Conservation (phyloP, 2,888 invertebrate genomes). For the Pseudococcus viburni region DNA sequence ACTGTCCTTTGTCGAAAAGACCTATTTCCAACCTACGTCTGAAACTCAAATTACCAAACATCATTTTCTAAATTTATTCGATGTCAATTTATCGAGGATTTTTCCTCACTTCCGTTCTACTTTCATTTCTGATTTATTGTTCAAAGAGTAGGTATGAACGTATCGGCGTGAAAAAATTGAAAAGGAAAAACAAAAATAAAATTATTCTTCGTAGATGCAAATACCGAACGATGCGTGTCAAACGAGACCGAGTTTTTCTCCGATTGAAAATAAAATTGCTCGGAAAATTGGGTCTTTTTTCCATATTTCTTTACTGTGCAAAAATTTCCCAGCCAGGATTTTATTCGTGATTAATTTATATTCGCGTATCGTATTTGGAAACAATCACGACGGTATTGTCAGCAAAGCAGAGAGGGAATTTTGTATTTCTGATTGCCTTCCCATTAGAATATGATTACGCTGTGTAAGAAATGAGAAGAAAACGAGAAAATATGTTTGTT, state of each 20-base stretch:
- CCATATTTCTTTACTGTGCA: background rate
- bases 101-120: background rate
- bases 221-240: background rate
- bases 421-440: no score
- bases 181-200: background rate
- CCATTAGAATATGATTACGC: no score
- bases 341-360: background rate
- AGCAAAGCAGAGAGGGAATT: background rate
- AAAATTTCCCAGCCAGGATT: background rate
- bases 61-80: background rate
- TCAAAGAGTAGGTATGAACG: no score
- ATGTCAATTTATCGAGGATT: background rate
- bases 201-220: background rate
- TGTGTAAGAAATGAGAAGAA: background rate
- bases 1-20: no score
- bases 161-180: background rate
- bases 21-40: background rate
- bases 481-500: background rate
- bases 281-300: background rate
- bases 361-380: background rate
- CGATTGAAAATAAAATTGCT: background rate
- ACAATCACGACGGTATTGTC: conserved; percentile 20
- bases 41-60: background rate
- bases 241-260: background rate
- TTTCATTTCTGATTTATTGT: no score